phyloP scores from a whole-genome alignment of 1,140 invertebrate genomes.

The Lucilia sericata region DNA sequence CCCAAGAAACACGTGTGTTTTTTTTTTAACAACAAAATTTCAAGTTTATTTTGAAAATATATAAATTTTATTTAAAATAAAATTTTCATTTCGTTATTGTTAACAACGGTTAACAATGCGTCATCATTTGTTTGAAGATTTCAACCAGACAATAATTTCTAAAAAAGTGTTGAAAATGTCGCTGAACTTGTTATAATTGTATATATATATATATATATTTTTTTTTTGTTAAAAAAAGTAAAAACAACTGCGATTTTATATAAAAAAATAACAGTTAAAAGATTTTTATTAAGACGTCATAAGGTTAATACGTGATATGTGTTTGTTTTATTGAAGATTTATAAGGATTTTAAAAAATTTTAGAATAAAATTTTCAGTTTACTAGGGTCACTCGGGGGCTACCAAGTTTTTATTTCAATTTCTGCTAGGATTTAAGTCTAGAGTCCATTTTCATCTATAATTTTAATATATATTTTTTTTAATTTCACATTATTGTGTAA shows the following conservation, averaged over 20 bases:
- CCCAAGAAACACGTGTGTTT: background rate
- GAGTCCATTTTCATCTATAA: too few species aligned
- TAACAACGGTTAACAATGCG: background rate
- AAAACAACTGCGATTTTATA: background rate
- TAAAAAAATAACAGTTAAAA: background rate
- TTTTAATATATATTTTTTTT: too few species aligned
- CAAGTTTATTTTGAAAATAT: background rate
- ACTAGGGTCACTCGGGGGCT: too few species aligned
- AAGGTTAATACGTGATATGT: background rate
- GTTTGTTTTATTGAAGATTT: background rate
- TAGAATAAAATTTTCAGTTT: too few species aligned
- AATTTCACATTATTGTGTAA: background rate
- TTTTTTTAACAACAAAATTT: background rate
- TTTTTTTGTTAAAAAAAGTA: background rate
- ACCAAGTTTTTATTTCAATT: too few species aligned
- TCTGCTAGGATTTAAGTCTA: too few species aligned
- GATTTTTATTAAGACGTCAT: background rate
- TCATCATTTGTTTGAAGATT: background rate
- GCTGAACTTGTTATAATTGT: background rate
- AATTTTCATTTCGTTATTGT: background rate
- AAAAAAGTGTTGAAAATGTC: background rate
- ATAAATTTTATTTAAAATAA: background rate
- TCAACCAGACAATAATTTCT: background rate
- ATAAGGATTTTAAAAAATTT: too few species aligned
- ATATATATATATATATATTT: too few species aligned